phyloP scores from a whole-genome alignment of 2,113 vertebrate genomes.

The Monarcha castaneiventris region DNA sequence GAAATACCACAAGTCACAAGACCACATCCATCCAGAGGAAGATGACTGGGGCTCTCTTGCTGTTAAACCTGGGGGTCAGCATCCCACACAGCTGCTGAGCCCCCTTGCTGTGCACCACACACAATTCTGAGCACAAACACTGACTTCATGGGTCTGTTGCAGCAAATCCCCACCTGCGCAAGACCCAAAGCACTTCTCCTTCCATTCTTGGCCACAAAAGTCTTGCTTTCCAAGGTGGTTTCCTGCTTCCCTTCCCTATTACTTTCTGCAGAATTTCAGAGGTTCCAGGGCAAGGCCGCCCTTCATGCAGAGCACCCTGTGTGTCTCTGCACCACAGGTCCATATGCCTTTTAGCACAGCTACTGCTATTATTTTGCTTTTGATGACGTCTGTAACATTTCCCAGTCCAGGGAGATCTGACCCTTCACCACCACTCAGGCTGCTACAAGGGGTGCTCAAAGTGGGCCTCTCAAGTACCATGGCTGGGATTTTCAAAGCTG shows the following conservation, averaged over 20 bases:
- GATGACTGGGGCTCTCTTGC: neutral
- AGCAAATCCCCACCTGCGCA: neutral
- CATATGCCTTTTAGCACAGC: neutral
- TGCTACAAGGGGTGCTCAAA: neutral
- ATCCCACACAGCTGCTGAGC: neutral
- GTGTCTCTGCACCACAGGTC: neutral
- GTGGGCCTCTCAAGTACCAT: neutral
- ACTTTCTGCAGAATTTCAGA: neutral
- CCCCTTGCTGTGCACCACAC: neutral
- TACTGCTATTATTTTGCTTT: neutral
- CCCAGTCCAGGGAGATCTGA: neutral
- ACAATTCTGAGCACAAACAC: neutral
- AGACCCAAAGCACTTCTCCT: neutral
- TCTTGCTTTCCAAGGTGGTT: neutral
- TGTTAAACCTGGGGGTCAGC: neutral
- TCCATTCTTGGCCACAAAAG: neutral
- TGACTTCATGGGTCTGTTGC: neutral
- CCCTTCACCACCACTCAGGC: neutral
- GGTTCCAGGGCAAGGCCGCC: neutral
- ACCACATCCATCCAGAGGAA: neutral
- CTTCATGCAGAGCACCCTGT: neutral
- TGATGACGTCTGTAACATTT: neutral
- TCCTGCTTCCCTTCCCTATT: neutral
- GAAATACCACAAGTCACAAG: neutral
- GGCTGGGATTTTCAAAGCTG: neutral